Conservation (phyloP, 2,888 invertebrate genomes). For the Zygogramma bicolorata region DNA sequence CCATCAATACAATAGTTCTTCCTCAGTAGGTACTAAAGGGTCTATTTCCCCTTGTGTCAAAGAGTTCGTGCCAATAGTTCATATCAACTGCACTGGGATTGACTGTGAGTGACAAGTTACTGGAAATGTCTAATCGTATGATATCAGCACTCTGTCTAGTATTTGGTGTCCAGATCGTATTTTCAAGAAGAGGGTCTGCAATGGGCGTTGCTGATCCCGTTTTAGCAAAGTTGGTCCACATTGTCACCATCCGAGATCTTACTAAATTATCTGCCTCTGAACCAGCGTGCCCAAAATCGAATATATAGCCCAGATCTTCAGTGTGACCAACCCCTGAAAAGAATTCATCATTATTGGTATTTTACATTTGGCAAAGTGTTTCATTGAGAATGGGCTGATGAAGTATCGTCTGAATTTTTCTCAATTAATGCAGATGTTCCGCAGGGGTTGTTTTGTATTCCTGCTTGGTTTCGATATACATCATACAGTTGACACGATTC, state of each 20-base stretch:
- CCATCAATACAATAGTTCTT: too few species aligned
- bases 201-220: conserved; percentile 41
- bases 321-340: conserved; percentile 45
- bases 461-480: too few species aligned
- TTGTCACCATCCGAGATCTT: conserved; percentile 32
- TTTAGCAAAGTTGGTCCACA: conserved; percentile 49
- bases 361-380: too few species aligned
- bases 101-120: background rate
- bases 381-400: background rate
- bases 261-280: conserved; percentile 32
- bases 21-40: background rate
- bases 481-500: too few species aligned
- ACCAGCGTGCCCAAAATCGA: conserved; percentile 23
- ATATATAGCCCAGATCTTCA: conserved; percentile 47
- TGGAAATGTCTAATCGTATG: background rate
- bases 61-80: background rate
- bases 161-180: conserved; percentile 31
- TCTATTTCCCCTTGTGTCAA: background rate
- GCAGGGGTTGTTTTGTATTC: too few species aligned
- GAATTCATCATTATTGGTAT: background rate
- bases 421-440: too few species aligned
- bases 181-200: conserved; percentile 32
- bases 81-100: background rate
- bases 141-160: background rate
- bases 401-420: background rate